Evolutionary conservation across 1,140 invertebrate genomes (phyloP).

Genomic region (Cataglyphis hispanica): DNA sequence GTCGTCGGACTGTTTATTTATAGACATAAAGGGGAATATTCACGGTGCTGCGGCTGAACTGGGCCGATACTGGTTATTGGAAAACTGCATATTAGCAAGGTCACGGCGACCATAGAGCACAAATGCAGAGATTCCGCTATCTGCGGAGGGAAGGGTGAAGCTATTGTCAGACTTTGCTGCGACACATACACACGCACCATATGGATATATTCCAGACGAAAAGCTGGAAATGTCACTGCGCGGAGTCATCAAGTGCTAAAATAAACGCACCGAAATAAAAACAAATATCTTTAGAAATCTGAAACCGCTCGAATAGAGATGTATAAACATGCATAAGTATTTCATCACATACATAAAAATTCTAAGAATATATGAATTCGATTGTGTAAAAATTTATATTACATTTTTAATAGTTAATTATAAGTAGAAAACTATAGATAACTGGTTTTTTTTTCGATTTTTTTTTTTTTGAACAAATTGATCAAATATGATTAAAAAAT

Average conservation of each 20-base stretch:
- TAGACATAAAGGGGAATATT: slow-evolving; percentile 83
- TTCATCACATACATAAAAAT: neutral
- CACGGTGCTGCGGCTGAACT: slow-evolving; percentile 81
- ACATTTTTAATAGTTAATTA: slow-evolving; percentile 10
- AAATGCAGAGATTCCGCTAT: slow-evolving; percentile 57
- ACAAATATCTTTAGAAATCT: neutral
- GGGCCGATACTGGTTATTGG: slow-evolving; percentile 83
- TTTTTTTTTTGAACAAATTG: neutral
- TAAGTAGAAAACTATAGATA: neutral
- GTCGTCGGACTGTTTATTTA: slow-evolving; percentile 81
- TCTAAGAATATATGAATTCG: neutral
- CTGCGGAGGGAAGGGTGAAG: neutral
- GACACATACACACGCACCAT: neutral
- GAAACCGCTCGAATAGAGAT: neutral
- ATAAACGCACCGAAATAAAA: slow-evolving; percentile 40
- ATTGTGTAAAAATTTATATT: neutral
- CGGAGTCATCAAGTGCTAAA: slow-evolving; percentile 31
- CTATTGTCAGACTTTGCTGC: slow-evolving; percentile 34
- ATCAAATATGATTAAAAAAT: neutral
- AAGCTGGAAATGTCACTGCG: slow-evolving; percentile 38
- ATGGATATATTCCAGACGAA: slow-evolving; percentile 28
- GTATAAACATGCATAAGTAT: neutral
- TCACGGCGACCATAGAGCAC: slow-evolving; percentile 65
- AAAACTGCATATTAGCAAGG: slow-evolving; percentile 82
- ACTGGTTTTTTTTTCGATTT: neutral